Evolutionary conservation across 2,888 invertebrate species (phyloP).

Genomic region (Cataglyphis albicans): DNA sequence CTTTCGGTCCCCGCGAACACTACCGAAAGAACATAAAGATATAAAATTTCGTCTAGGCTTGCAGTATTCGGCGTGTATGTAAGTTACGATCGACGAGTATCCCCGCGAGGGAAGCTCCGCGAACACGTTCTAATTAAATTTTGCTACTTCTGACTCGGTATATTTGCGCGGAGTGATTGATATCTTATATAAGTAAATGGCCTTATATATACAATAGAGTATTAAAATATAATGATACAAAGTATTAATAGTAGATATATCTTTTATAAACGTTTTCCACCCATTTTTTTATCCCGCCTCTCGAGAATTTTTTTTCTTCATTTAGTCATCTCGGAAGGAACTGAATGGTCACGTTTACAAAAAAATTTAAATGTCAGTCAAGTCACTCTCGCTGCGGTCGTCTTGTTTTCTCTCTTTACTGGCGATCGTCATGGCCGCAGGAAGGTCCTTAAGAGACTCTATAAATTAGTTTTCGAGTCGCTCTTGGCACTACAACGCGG

Average conservation of each 20-base stretch:
- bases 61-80: constrained; percentile 12
- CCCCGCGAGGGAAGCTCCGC: constrained; percentile 9
- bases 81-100: constrained; percentile 27
- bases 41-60: constrained; percentile 27
- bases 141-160: not conserved
- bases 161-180: constrained; percentile 6
- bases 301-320: constrained; percentile 19
- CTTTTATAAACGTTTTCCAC: not conserved
- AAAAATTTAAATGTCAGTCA: constrained; percentile 61
- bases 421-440: constrained; percentile 3
- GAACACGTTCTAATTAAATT: constrained; percentile 14
- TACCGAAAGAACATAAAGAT: constrained; percentile 41
- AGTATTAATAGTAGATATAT: not conserved
- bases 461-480: constrained; percentile 70
- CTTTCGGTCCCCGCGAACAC: not conserved
- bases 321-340: not conserved
- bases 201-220: not conserved
- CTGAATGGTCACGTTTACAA: constrained; percentile 30
- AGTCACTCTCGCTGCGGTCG: constrained; percentile 37
- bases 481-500: constrained; percentile 36
- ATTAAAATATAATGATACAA: not conserved
- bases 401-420: constrained; percentile 39
- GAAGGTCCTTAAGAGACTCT: constrained; percentile 59
- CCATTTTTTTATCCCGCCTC: not conserved
- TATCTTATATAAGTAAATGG: not conserved